Evolutionary conservation across 2,113 vertebrate species (phyloP), one percentile per base, ranked within the genome.

Genomic region (Leucoraja erinaceus): DNA sequence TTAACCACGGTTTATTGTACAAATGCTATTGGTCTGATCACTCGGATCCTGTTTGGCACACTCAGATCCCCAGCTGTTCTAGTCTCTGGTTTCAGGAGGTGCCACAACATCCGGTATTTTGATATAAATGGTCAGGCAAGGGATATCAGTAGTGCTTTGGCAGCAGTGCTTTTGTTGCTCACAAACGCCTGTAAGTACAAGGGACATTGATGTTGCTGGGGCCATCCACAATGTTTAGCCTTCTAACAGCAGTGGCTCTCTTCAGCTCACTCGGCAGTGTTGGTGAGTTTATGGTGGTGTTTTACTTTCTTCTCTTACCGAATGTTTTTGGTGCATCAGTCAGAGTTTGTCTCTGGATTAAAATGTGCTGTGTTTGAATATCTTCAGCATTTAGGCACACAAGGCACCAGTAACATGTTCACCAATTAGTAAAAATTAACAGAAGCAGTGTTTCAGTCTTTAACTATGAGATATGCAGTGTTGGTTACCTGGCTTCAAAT

Each of bases 1-100:
- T 66, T 38, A 38, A 66, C 88, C 66, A 90, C 63, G 4, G n/a
- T 86, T 70, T 90, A 90, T 90, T 70, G 63, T 70, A 63, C 25
- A 18, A 90, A 70, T 70, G 88, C 61, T 70, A 70, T 90, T 70
- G 88, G 68, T 70, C 38, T 16, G 31, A 70, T 72, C 33, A 70
- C 88, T 47, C 70, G 88, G 63, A 90, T 90, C 88, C 88, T 90
- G 88, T 90, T 90, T 90, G 88, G 88, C 88, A 90, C 63, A 47
- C 38, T 47, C 66, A 20, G 33, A 20, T 33, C 68, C 88, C 88
- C 88, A 90, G 31, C 66, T 90, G 88, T 38, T 70, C 68, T 88
- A 59, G 56, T 88, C 59, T 31, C 38, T 88, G 10, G 47, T 66
- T 70, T 70, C 66, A 38, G 88, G 66, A 70, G 63, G 88, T 38